These are phyloP conservation scores for Drosophila eugracilis DNA, from an alignment of 1,140 invertebrate genomes.

Conservation along the genomic window DNA sequence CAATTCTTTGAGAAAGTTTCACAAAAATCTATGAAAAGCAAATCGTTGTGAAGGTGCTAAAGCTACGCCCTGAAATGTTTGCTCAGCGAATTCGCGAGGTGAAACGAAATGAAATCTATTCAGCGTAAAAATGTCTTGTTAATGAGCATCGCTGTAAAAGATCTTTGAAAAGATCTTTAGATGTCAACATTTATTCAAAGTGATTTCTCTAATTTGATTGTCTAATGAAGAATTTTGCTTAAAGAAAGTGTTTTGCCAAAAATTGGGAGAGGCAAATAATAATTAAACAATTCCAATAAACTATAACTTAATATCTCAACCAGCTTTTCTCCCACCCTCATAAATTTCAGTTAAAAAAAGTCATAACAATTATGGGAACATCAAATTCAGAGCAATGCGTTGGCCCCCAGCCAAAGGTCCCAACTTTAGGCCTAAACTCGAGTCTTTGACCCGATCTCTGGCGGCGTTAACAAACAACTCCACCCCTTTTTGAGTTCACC, in stretches of 20 bases:
- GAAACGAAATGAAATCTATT: conserved; percentile 43
- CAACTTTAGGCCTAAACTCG: conserved; percentile 27
- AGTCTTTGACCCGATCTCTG: conserved; percentile 55
- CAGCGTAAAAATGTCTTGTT: conserved; percentile 34
- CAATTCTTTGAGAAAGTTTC: conserved; percentile 42
- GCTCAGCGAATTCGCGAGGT: conserved; percentile 22
- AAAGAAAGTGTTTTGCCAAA: conserved; percentile 11
- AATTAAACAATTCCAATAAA: no score
- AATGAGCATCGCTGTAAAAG: conserved; percentile 26
- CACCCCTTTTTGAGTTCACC: conserved; percentile 1
- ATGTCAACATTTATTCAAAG: conserved; percentile 16
- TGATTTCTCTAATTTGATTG: conserved; percentile 50
- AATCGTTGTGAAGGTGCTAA: conserved; percentile 44
- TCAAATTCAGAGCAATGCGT: conserved; percentile 20
- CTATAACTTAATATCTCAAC: no score
- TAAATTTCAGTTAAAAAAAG: no score
- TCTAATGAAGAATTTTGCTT: conserved; percentile 23
- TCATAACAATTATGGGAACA: conserved; percentile 32
- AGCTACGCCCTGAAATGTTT: conserved; percentile 32
- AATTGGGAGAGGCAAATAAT: not conserved
- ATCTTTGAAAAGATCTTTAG: conserved; percentile 29
- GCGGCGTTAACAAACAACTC: conserved; percentile 20
- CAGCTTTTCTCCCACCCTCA: not conserved
- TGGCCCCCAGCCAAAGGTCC: conserved; percentile 4
- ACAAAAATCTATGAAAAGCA: conserved; percentile 40